phyloP scores from a whole-genome alignment of 2,113 vertebrate genomes.

The Festucalex cinctus region DNA sequence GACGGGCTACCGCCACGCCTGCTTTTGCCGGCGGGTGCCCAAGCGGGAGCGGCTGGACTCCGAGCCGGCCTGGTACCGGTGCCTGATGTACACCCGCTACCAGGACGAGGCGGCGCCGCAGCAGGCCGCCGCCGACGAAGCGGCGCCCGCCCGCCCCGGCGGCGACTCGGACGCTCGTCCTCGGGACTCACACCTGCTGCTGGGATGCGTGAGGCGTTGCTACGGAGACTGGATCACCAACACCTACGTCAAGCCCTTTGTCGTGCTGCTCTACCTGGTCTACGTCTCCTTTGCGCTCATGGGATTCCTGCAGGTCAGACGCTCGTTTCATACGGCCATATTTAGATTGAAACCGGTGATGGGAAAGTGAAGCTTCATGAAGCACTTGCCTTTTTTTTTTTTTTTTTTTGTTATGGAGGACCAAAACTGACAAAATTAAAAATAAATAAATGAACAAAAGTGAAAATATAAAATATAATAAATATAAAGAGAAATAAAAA shows the following conservation, averaged over 20 bases:
- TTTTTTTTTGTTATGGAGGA: too few relatives aligned
- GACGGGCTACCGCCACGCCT: constrained; percentile 96
- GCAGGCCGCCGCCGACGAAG: too few relatives aligned
- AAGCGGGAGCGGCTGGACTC: constrained; percentile 90
- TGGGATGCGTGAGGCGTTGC: constrained; percentile 95
- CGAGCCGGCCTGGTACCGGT: constrained; percentile 95
- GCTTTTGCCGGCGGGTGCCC: constrained; percentile 95
- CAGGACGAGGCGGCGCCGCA: too few relatives aligned
- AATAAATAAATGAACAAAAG: too few relatives aligned
- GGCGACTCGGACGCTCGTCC: constrained; percentile 77
- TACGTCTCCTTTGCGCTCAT: constrained; percentile 99
- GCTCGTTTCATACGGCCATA: too few relatives aligned
- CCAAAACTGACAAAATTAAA: too few relatives aligned
- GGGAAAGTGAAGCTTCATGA: too few relatives aligned
- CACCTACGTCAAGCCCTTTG: constrained; percentile 98
- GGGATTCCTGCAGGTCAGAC: constrained; percentile 96
- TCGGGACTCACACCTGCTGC: constrained; percentile 92
- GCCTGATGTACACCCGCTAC: constrained; percentile 93
- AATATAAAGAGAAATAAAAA: too few relatives aligned
- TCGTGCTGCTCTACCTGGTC: constrained; percentile 98
- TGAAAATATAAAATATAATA: too few relatives aligned
- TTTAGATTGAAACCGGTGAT: too few relatives aligned
- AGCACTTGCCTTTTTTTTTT: too few relatives aligned
- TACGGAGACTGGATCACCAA: constrained; percentile 99
- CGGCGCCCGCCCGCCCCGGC: neutral